Evolutionary conservation across 1,140 invertebrate species (phyloP).

Genomic region (Aphelenchoides fujianensis): DNA sequence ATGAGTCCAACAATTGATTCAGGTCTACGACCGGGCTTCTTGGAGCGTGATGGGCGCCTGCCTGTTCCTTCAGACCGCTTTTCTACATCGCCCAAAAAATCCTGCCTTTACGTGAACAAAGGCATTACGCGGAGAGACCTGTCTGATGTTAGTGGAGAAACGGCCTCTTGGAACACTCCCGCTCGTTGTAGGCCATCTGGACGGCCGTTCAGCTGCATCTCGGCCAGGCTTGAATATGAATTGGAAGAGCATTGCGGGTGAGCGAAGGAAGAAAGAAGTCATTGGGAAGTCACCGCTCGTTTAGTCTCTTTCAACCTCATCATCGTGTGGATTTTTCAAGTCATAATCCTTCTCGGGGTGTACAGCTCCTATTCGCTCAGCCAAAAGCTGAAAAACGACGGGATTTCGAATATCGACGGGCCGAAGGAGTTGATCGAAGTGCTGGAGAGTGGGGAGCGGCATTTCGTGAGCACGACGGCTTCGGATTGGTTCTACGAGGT

Average conservation of each 20-base stretch:
- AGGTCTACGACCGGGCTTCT: background rate
- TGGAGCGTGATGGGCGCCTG: background rate
- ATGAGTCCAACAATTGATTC: background rate
- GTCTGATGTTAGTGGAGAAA: too few relatives aligned
- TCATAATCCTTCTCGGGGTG: background rate
- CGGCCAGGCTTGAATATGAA: background rate
- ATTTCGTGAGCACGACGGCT: slow-evolving; percentile 6
- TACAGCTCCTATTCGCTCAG: background rate
- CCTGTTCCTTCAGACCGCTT: background rate
- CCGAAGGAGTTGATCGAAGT: background rate
- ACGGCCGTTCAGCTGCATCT: slow-evolving; percentile 2
- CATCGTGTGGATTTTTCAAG: background rate
- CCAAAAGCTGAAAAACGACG: background rate
- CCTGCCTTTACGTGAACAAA: background rate
- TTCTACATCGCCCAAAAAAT: background rate
- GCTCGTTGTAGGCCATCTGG: slow-evolving; percentile 1
- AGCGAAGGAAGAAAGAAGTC: background rate
- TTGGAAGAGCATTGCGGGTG: background rate
- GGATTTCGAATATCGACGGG: background rate
- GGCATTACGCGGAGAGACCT: too few relatives aligned
- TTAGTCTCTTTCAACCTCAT: background rate
- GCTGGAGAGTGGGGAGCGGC: slow-evolving; percentile 1
- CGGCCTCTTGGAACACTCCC: too few relatives aligned
- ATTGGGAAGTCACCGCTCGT: background rate
- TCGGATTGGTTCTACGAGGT: slow-evolving; percentile 14